Evolutionary conservation across 1,140 invertebrate genomes (phyloP).

Genomic region (Pseudomyrmex flavicornis): DNA sequence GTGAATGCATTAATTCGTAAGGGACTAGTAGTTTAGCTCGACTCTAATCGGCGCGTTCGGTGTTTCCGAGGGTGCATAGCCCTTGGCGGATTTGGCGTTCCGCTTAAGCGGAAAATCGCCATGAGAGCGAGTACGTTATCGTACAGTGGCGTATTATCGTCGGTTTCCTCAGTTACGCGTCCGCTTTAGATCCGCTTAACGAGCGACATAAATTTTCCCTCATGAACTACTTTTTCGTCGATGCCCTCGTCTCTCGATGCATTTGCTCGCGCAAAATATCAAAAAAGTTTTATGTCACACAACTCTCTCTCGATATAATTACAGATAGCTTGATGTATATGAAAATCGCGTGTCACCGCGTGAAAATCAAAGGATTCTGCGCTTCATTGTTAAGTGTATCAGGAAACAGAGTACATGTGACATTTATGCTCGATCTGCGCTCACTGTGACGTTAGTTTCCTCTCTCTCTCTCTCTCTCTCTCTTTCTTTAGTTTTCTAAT

Average conservation of each 20-base stretch:
- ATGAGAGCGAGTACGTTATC: slow-evolving; percentile 28
- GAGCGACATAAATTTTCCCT: slow-evolving; percentile 4
- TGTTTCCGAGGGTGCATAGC: slow-evolving; percentile 13
- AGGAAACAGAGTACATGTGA: slow-evolving; percentile 40
- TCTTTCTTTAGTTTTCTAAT: not conserved
- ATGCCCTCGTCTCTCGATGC: not conserved
- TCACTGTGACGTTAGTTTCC: not conserved
- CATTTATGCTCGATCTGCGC: slow-evolving; percentile 19
- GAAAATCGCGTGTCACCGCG: not conserved
- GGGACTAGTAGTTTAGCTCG: slow-evolving; percentile 50
- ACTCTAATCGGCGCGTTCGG: slow-evolving; percentile 37
- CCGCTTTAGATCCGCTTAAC: slow-evolving; percentile 17
- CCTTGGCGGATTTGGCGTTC: slow-evolving; percentile 15
- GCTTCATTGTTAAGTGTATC: slow-evolving; percentile 26
- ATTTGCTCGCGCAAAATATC: not conserved
- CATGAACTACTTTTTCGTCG: not conserved
- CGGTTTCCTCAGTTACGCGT: not conserved
- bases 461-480: slow-evolving; percentile 6
- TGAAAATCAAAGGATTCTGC: slow-evolving; percentile 46
- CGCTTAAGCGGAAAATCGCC: slow-evolving; percentile 39
- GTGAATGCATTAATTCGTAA: slow-evolving; percentile 64
- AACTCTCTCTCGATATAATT: slow-evolving; percentile 20
- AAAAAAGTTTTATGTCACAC: no score
- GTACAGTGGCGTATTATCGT: not conserved
- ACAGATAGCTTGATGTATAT: not conserved